Evolutionary conservation across 1,140 invertebrate species (phyloP), one percentile per base, ranked within the genome.

Genomic region (Rhysida immarginata): DNA sequence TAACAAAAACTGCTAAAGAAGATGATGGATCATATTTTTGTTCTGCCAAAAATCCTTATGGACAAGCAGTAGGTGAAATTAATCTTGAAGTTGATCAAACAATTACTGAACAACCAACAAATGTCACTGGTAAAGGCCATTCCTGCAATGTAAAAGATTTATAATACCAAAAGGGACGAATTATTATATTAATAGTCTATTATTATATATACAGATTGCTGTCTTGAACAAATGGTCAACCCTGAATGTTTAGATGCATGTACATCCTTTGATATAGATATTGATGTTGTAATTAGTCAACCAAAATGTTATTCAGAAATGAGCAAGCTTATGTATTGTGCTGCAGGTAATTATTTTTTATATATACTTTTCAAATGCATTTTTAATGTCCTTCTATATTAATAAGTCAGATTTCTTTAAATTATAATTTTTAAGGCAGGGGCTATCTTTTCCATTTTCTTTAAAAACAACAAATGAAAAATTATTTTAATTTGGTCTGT

Each of bases 301-400:
- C 81, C 82, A 0, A 79, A 85, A 63, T 89, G 85, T 66, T 78
- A 87, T 58, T 74, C 78, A 43, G 85, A 88, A 66, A 84, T 88
- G 62, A 81, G 87, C 67, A 89, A 89, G 63, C 71, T 88, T 18
- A 87, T 89, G 83, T 81, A 81, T 63, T 88, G 85, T 63, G 84
- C 83, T 1, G 82, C 84, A 57, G 84, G 85, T 72, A 64, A 59
- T n/a, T n/a, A n/a, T n/a, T n/a, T n/a, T n/a, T n/a, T n/a, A n/a
- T n/a, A n/a, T n/a, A n/a, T n/a, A n/a, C n/a, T n/a, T n/a, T n/a
- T n/a, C n/a, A n/a, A n/a, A n/a, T n/a, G n/a, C n/a, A n/a, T n/a
- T n/a, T n/a, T n/a, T n/a, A n/a, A n/a, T n/a, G n/a, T n/a, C n/a
- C n/a, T n/a, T n/a, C n/a, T n/a, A n/a, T n/a, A n/a, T n/a, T n/a